Conservation (phyloP, 2,888 invertebrate species). For the Agrotis exclamationis region DNA sequence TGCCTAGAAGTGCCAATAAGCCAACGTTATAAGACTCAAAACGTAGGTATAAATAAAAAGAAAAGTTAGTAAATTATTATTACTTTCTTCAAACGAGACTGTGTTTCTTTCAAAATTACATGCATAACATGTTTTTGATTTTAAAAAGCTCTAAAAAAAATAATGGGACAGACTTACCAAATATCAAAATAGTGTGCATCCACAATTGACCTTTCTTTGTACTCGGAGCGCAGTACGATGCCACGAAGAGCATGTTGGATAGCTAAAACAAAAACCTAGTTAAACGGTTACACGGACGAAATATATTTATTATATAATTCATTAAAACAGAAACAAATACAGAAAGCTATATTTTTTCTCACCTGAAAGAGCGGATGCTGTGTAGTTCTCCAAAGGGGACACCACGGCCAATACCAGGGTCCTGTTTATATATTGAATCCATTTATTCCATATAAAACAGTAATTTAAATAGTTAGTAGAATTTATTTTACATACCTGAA, state of each 20-base stretch:
- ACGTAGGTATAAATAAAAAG: too few relatives aligned
- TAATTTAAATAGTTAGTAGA: too few relatives aligned
- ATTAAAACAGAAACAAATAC: too few relatives aligned
- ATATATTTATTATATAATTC: too few relatives aligned
- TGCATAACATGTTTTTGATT: too few relatives aligned
- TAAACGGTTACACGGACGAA: too few relatives aligned
- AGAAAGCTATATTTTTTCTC: constrained; percentile 24
- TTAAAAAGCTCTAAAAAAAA: not conserved
- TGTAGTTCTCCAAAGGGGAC: constrained; percentile 94
- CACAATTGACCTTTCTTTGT: constrained; percentile 95
- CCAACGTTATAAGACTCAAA: too few relatives aligned
- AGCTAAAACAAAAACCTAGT: constrained; percentile 91
- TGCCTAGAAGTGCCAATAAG: too few relatives aligned
- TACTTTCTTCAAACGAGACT: too few relatives aligned
- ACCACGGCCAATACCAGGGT: constrained; percentile 93
- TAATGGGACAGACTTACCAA: constrained; percentile 91
- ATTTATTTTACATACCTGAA: constrained; percentile 72
- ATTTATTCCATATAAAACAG: not conserved
- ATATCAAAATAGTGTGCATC: constrained; percentile 95
- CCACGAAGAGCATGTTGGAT: constrained; percentile 94
- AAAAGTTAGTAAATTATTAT: too few relatives aligned
- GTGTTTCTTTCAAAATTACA: too few relatives aligned
- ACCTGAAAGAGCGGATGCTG: constrained; percentile 93
- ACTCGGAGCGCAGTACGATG: constrained; percentile 95
- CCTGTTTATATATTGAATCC: constrained; percentile 71